A percentile compares a stretch with the other conserved stretches of the same genome.
Evolutionary conservation across 2,797 vertebrate genomes (phyloP).

Genomic region (Coilia nasus): DNA sequence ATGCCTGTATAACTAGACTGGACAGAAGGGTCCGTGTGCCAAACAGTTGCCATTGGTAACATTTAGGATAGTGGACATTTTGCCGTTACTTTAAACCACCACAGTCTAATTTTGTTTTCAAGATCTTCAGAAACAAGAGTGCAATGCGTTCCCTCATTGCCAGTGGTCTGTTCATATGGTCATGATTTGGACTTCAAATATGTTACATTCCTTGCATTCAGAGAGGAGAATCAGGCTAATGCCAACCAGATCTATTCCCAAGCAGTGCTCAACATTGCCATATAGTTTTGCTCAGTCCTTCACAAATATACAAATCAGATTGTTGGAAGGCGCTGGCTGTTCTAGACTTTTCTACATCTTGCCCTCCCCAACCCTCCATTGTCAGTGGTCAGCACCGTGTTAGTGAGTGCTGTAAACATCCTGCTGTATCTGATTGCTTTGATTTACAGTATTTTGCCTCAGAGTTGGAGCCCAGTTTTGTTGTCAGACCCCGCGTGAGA

Average conservation of each 20-base stretch:
- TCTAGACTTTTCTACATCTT: constrained; percentile 12
- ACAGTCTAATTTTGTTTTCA: background rate
- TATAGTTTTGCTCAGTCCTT: constrained; percentile 42
- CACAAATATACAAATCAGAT: constrained; percentile 52
- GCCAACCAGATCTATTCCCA: constrained; percentile 68
- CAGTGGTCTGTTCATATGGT: constrained; percentile 74
- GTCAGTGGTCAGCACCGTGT: constrained; percentile 16
- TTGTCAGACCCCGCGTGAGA: constrained; percentile 64
- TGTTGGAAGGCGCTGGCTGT: background rate
- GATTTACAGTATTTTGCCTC: constrained; percentile 25
- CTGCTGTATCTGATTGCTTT: constrained; percentile 26
- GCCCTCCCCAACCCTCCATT: background rate
- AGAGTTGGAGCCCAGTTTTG: background rate
- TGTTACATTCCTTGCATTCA: constrained; percentile 74
- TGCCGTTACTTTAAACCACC: background rate
- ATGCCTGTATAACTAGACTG: constrained; percentile 53
- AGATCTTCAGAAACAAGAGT: background rate
- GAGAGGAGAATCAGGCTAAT: constrained; percentile 68
- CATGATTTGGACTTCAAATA: constrained; percentile 65
- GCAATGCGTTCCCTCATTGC: constrained; percentile 42
- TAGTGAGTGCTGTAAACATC: constrained; percentile 23
- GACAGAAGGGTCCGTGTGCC: background rate
- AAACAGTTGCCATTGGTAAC: constrained; percentile 22
- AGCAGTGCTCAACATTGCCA: constrained; percentile 41
- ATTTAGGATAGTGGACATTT: constrained; percentile 9